Conservation (phyloP, 2,113 vertebrate species). For the Rhinoderma darwinii region DNA sequence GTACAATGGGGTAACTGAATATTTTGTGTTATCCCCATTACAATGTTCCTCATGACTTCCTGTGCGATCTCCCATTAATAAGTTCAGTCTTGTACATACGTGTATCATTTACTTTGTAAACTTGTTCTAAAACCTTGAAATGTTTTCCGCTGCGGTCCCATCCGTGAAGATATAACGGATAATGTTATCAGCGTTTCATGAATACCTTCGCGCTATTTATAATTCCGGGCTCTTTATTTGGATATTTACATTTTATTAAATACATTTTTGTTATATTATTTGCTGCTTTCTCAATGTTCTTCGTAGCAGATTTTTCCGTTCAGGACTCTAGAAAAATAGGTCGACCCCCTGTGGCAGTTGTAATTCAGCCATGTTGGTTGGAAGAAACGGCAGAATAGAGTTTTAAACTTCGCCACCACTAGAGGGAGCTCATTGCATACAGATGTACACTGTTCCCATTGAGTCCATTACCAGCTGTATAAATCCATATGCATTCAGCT, state of each 20-base stretch:
- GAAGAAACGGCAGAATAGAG: too few relatives aligned
- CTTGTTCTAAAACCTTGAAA: not conserved
- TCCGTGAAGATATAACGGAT: not conserved
- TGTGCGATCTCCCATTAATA: not conserved
- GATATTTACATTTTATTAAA: conserved; percentile 1
- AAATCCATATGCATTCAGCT: too few relatives aligned
- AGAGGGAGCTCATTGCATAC: too few relatives aligned
- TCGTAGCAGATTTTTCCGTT: not conserved
- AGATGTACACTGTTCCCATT: too few relatives aligned
- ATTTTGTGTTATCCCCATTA: too few relatives aligned
- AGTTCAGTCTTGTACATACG: not conserved
- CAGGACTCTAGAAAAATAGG: too few relatives aligned
- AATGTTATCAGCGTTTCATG: not conserved
- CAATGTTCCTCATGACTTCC: too few relatives aligned
- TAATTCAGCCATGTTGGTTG: too few relatives aligned
- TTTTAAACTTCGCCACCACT: too few relatives aligned
- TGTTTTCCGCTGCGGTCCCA: not conserved
- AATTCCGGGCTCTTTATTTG: not conserved
- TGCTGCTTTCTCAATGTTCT: not conserved
- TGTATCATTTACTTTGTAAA: not conserved
- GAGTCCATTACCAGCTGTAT: too few relatives aligned
- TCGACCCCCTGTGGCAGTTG: too few relatives aligned
- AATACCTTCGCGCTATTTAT: conserved; percentile 8
- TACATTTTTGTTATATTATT: not conserved
- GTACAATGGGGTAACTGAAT: too few relatives aligned